These are phyloP conservation scores for Drosophila paramelanica DNA, from an alignment of 2,888 invertebrate genomes.

Conservation along the genomic window DNA sequence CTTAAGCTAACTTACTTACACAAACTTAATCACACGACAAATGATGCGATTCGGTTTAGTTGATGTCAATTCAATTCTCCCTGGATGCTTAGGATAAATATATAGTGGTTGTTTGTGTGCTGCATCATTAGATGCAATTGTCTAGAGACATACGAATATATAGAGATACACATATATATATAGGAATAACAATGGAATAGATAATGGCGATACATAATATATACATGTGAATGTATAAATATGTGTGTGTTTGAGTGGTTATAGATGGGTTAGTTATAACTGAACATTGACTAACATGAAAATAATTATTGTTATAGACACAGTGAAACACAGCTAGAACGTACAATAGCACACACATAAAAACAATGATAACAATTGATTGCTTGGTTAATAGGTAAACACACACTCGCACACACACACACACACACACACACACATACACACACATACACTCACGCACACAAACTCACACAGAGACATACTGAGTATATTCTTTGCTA, in stretches of 20 bases:
- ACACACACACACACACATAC: constrained; percentile 6
- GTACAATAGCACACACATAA: constrained; percentile 59
- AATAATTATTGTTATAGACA: constrained; percentile 47
- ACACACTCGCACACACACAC: constrained; percentile 21
- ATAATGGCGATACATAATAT: constrained; percentile 17
- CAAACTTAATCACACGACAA: constrained; percentile 44
- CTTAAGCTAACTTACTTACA: constrained; percentile 72
- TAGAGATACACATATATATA: constrained; percentile 14
- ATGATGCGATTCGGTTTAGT: constrained; percentile 23
- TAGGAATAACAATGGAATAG: constrained; percentile 5
- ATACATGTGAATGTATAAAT: constrained; percentile 28
- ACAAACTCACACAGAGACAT: constrained; percentile 7
- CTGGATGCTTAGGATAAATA: constrained; percentile 21
- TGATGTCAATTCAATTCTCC: constrained; percentile 20
- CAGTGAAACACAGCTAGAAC: constrained; percentile 56
- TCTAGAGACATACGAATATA: constrained; percentile 16
- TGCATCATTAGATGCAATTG: constrained; percentile 24
- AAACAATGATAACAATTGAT: constrained; percentile 66
- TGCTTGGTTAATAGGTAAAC: constrained; percentile 58
- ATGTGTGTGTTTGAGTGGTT: constrained; percentile 29
- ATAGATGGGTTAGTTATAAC: constrained; percentile 40
- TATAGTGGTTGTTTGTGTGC: constrained; percentile 16
- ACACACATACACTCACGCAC: constrained; percentile 16
- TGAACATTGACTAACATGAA: constrained; percentile 61
- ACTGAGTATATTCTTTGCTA: neutral